A percentile compares a stretch with the other conserved stretches of the same genome.
phyloP scores from a whole-genome alignment of 2,113 vertebrate genomes.

The Mesembrinibis cayennensis region DNA sequence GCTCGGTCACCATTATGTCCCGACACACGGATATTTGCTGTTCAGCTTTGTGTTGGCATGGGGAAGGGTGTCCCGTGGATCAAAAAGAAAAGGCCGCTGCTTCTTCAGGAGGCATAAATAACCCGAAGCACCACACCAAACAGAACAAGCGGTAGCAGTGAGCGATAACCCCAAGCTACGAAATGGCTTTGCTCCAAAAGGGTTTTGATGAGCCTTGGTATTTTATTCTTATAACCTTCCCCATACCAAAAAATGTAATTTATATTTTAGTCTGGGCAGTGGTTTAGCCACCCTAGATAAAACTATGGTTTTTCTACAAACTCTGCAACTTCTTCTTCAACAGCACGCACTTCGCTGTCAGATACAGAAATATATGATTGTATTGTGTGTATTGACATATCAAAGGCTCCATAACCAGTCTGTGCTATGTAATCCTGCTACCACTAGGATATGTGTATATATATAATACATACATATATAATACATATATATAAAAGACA shows the following conservation, averaged over 20 bases:
- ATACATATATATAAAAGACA: neutral
- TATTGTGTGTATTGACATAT: neutral
- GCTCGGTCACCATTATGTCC: accelerated
- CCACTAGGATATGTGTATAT: neutral
- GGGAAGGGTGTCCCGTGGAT: neutral
- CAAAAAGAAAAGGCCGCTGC: neutral
- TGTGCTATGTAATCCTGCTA: neutral
- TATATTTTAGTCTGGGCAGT: neutral
- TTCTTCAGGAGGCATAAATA: neutral
- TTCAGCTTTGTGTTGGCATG: neutral
- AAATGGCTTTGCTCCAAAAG: neutral
- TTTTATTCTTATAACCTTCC: neutral
- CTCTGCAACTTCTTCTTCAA: neutral
- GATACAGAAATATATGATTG: neutral
- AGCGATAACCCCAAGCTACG: neutral
- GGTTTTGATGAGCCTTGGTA: neutral
- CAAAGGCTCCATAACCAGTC: neutral
- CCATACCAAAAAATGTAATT: neutral
- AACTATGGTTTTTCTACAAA: neutral
- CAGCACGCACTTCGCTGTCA: neutral
- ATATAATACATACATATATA: too few relatives aligned
- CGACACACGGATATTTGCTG: accelerated
- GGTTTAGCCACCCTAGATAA: neutral
- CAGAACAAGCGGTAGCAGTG: neutral
- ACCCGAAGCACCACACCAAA: neutral